Percentiles rank a stretch among this genome's conserved stretches.
phyloP scores from a whole-genome alignment of 2,888 invertebrate species.

The Serripes groenlandicus region DNA sequence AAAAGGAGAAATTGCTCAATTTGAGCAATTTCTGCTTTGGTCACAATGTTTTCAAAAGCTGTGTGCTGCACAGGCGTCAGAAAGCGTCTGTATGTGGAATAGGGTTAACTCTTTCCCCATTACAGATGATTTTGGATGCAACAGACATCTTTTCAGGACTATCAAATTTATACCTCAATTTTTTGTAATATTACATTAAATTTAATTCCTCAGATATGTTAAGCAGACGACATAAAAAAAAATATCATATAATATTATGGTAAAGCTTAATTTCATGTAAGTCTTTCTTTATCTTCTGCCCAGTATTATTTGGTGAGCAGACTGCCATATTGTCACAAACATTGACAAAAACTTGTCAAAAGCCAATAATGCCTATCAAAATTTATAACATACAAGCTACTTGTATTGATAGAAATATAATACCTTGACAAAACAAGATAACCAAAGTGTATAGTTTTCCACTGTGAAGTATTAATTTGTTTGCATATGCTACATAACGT shows the following conservation, averaged over 20 bases:
- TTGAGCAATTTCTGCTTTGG: too few species aligned
- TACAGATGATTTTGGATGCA: too few species aligned
- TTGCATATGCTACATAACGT: conserved; percentile 19
- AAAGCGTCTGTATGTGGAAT: too few species aligned
- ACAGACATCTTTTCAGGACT: not conserved
- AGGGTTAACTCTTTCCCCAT: too few species aligned
- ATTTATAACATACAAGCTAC: conserved; percentile 4
- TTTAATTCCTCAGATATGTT: too few species aligned
- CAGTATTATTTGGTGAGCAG: not conserved
- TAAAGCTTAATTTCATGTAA: too few species aligned
- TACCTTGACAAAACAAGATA: conserved; percentile 13
- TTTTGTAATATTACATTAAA: not conserved
- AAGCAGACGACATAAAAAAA: too few species aligned
- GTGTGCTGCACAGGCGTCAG: too few species aligned
- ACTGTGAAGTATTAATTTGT: not conserved
- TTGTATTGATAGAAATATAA: conserved; percentile 3
- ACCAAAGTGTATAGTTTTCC: not conserved
- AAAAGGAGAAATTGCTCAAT: too few species aligned
- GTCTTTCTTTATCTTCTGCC: too few species aligned
- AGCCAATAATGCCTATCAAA: conserved; percentile 11
- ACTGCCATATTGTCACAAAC: conserved; percentile 1
- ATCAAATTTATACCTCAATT: not conserved
- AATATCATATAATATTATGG: too few species aligned
- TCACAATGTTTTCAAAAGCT: too few species aligned
- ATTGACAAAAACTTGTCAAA: conserved; percentile 1